Conservation (phyloP, 2,797 vertebrate genomes). For the Moxostoma hubbsi region DNA sequence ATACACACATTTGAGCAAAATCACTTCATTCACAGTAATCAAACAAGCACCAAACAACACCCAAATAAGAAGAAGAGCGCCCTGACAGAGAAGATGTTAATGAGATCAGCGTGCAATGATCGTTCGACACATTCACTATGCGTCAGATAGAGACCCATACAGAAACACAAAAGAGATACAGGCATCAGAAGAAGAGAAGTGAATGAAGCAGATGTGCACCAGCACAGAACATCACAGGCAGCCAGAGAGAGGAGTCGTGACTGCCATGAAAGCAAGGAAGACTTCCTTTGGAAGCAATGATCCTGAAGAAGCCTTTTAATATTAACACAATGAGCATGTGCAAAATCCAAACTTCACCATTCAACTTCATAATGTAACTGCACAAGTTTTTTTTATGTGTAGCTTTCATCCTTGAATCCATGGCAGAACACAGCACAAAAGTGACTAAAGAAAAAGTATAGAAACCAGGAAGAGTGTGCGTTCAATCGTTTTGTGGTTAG, state of each 20-base stretch:
- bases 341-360: neutral
- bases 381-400: too few relatives aligned
- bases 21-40: constrained; percentile 39
- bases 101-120: constrained; percentile 60
- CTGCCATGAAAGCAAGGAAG: constrained; percentile 70
- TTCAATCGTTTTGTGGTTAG: constrained; percentile 59
- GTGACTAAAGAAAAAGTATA: constrained; percentile 60
- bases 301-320: constrained; percentile 8
- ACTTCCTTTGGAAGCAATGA: neutral
- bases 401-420: constrained; percentile 65
- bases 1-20: constrained; percentile 1
- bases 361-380: too few relatives aligned
- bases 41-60: constrained; percentile 39
- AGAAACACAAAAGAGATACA: constrained; percentile 55
- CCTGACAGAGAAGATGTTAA: constrained; percentile 35
- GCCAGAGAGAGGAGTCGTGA: constrained; percentile 59
- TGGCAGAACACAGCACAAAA: constrained; percentile 63
- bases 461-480: constrained; percentile 61
- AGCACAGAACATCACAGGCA: constrained; percentile 61
- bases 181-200: constrained; percentile 57
- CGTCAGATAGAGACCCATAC: constrained; percentile 51
- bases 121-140: constrained; percentile 47
- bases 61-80: constrained; percentile 32
- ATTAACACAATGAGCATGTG: constrained; percentile 3
- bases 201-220: constrained; percentile 57